Conservation (phyloP, 2,113 vertebrate genomes). For the Argyrosomus japonicus region DNA sequence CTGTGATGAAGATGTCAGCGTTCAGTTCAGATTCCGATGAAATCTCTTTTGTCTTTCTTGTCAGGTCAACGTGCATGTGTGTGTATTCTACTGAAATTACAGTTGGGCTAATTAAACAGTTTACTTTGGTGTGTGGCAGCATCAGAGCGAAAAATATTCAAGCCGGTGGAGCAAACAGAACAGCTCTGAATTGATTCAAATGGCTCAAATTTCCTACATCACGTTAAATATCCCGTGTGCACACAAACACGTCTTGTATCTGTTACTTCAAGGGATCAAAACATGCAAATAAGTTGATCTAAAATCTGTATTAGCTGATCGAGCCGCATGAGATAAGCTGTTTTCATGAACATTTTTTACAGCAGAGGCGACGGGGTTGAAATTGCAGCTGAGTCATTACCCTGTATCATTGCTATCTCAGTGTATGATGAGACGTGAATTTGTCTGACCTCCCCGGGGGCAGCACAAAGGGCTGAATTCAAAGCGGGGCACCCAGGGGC, state of each 20-base stretch:
- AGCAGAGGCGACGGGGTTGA: constrained; percentile 60
- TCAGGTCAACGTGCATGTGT: constrained; percentile 1
- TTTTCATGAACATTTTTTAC: constrained; percentile 48
- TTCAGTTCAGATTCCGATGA: constrained; percentile 11
- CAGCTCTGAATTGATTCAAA: constrained; percentile 6
- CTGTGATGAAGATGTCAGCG: background rate
- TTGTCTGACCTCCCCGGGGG: constrained; percentile 73
- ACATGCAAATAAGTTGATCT: background rate
- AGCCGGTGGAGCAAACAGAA: background rate
- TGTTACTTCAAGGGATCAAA: background rate
- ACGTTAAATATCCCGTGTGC: background rate
- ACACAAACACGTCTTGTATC: background rate
- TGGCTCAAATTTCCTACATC: background rate
- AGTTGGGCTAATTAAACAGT: constrained; percentile 36
- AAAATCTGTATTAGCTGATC: constrained; percentile 13
- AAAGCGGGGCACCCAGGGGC: constrained; percentile 77
- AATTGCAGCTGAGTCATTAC: constrained; percentile 81
- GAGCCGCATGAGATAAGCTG: constrained; percentile 16
- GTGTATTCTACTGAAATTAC: constrained; percentile 28
- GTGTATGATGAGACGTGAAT: constrained; percentile 79
- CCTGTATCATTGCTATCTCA: constrained; percentile 73
- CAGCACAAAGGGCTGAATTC: constrained; percentile 81
- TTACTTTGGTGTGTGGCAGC: constrained; percentile 14
- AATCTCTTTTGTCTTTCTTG: constrained; percentile 7
- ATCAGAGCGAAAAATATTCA: background rate